These are phyloP conservation scores for Caranx ignobilis DNA, from an alignment of 2,113 vertebrate genomes.

Conservation along the genomic window DNA sequence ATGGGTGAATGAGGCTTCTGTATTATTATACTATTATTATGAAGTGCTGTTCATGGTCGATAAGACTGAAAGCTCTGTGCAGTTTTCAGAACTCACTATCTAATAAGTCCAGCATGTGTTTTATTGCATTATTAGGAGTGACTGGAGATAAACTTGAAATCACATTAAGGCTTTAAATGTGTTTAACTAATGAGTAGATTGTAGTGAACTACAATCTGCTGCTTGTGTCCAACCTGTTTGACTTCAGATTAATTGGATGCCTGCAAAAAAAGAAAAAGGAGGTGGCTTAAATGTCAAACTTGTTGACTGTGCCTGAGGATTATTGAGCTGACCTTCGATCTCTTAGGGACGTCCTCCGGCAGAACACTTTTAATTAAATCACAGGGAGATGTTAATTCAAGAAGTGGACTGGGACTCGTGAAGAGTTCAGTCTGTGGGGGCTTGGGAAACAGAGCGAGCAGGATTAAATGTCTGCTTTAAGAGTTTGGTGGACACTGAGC, in stretches of 20 bases:
- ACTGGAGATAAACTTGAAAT: no score
- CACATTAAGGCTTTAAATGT: not conserved
- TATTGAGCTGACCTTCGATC: slow-evolving; percentile 68
- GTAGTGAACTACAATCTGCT: not conserved
- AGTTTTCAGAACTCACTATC: no score
- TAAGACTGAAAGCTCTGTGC: no score
- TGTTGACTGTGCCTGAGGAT: slow-evolving; percentile 72
- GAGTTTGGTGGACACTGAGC: not conserved
- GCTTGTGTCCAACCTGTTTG: slow-evolving; percentile 44
- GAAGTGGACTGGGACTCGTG: slow-evolving; percentile 36
- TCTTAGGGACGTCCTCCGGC: slow-evolving; percentile 53
- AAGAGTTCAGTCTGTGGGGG: slow-evolving; percentile 28
- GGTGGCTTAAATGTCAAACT: slow-evolving; percentile 47
- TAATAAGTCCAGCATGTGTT: no score
- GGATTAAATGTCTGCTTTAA: slow-evolving; percentile 16
- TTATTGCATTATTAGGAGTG: no score
- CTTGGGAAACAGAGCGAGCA: slow-evolving; percentile 18
- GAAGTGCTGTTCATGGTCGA: no score
- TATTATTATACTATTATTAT: no score
- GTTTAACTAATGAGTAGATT: not conserved
- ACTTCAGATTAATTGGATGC: slow-evolving; percentile 45
- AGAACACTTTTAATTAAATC: slow-evolving; percentile 72
- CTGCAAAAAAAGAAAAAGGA: not conserved
- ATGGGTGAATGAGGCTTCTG: no score
- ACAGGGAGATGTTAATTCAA: slow-evolving; percentile 57